Base-by-base conservation (phyloP, 2,888 invertebrate genomes). In the Anticlea derivata region DNA sequence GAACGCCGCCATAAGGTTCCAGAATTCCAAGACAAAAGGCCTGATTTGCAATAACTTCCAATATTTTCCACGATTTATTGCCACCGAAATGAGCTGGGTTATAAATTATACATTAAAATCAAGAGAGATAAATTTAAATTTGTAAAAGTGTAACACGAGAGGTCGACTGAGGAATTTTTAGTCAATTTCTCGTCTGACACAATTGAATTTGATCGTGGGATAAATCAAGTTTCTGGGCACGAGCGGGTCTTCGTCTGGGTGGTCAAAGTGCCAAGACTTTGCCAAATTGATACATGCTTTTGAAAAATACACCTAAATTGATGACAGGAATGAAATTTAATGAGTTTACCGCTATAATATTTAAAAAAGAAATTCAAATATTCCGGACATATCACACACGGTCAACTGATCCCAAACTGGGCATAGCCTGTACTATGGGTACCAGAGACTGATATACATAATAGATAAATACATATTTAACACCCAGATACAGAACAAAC, bases 151-250 rank as follows among this genome's bases (percentile, higher is more conserved):
- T 54, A 67, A 66, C 67, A 66, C 66, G 65, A 63, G 56, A 55
- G 56, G 63, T 71, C 76, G 78, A 73, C 78, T 63, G 68, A 72
- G 66, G 82, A 86, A 83, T 86, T 87, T 86, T 86, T 82, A 83
- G 84, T 80, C 83, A 80, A 83, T 87, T 84, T 81, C 81, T 78
- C 80, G 73, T 77, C 80, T 75, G 83, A 75, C 80, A 78, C 85
- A 85, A 87, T 86, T 86, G 85, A 86, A 86, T 87, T 86, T 85
- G 82, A 82, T 82, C 83, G 75, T 68, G 73, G 71, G 72, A 78
- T 76, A 80, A 86, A 86, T 86, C 84, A 78, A 73, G 77, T 86
- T 86, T 81, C 85, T 73, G 77, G 63, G 82, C 87, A 85, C 86
- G 84, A 77, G 63, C 76, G 76, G 55, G 69, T 71, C 77, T 80